phyloP scores from a whole-genome alignment of 2,888 invertebrate genomes.

The Scaptomyza polygonia region DNA sequence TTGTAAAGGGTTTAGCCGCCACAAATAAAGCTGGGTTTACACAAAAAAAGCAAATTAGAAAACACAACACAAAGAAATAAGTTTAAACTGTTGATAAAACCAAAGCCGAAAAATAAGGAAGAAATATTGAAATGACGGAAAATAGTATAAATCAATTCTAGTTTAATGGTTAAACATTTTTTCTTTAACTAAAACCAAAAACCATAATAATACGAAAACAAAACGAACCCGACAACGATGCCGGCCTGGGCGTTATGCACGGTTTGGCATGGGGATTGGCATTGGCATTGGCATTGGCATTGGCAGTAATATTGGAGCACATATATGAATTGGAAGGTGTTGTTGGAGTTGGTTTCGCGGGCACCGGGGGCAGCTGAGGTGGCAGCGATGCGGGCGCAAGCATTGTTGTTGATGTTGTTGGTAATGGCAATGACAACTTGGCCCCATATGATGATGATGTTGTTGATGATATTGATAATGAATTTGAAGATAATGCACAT shows the following conservation, averaged over 20 bases:
- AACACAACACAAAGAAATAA: slow-evolving; percentile 9
- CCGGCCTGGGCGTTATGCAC: slow-evolving; percentile 84
- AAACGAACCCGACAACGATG: slow-evolving; percentile 84
- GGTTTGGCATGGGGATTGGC: slow-evolving; percentile 76
- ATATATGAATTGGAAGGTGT: slow-evolving; percentile 53
- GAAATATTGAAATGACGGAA: slow-evolving; percentile 12
- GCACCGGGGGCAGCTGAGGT: slow-evolving; percentile 50
- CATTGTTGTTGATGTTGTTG: slow-evolving; percentile 48
- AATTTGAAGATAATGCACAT: slow-evolving; percentile 20
- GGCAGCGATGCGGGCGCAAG: slow-evolving; percentile 52
- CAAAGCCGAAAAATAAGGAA: slow-evolving; percentile 36
- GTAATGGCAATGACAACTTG: slow-evolving; percentile 50
- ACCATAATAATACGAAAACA: slow-evolving; percentile 57
- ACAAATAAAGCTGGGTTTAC: slow-evolving; percentile 25
- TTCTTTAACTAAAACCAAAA: slow-evolving; percentile 37
- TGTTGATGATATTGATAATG: slow-evolving; percentile 33
- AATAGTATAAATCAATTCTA: slow-evolving; percentile 12
- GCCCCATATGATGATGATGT: slow-evolving; percentile 38
- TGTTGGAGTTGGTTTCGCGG: slow-evolving; percentile 50
- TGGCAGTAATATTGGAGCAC: slow-evolving; percentile 54
- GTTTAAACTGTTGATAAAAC: slow-evolving; percentile 21
- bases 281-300: slow-evolving; percentile 40
- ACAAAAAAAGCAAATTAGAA: slow-evolving; percentile 13
- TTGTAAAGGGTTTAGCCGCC: slow-evolving; percentile 16
- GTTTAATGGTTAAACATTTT: slow-evolving; percentile 15